Evolutionary conservation across 2,113 vertebrate species (phyloP).

Genomic region (Phaethon lepturus): DNA sequence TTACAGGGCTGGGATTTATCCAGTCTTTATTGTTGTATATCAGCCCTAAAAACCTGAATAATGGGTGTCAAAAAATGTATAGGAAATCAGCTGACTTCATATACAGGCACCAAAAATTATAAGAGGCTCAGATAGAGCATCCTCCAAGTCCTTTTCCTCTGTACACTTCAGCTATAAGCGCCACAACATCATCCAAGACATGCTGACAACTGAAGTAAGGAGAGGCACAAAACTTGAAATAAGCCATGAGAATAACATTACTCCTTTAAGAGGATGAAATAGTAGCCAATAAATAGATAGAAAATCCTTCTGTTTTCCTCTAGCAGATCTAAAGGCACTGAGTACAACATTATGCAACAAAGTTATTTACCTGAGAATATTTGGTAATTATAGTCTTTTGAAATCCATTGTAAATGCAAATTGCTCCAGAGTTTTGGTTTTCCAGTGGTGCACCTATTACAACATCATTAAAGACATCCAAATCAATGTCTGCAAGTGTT

Average conservation of each 20-base stretch:
- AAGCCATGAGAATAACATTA: neutral
- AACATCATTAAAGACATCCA: conserved; percentile 88
- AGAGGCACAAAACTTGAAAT: neutral
- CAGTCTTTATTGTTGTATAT: neutral
- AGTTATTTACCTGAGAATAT: conserved; percentile 85
- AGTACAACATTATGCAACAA: neutral
- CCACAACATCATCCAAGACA: neutral
- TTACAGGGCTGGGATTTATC: neutral
- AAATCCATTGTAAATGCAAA: conserved; percentile 91
- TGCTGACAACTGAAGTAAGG: neutral
- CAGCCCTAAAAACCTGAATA: neutral
- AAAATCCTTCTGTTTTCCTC: neutral
- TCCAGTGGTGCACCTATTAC: conserved; percentile 89
- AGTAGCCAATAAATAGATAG: neutral
- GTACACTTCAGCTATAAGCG: neutral
- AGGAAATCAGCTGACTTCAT: neutral
- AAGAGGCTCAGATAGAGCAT: neutral
- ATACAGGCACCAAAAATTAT: neutral
- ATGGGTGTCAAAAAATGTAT: neutral
- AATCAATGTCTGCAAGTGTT: conserved; percentile 83
- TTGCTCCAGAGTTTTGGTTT: conserved; percentile 82
- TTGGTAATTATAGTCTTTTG: conserved; percentile 78
- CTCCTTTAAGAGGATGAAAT: neutral
- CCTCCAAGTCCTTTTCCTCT: neutral
- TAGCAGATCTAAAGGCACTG: neutral